Conservation (phyloP, 2,797 vertebrate genomes). For the Gallinago nigripennis region DNA sequence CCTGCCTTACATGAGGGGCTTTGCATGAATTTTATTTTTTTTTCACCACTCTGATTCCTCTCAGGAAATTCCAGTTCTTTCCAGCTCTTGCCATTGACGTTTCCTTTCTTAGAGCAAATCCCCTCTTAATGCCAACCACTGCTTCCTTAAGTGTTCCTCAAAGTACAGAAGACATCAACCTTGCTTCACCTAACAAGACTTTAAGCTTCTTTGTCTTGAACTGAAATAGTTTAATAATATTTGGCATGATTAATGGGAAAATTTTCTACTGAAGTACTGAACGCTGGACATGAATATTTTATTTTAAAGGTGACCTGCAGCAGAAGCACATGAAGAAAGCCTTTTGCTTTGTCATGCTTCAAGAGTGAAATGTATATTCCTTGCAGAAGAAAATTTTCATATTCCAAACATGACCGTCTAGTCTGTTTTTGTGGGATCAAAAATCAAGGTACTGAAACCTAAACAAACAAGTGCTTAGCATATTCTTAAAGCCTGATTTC, state of each 20-base stretch:
- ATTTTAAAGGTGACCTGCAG: conserved; percentile 54
- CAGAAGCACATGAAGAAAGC: neutral
- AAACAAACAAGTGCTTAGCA: neutral
- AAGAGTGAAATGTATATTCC: neutral
- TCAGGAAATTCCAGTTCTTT: conserved; percentile 16
- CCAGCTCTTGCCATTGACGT: neutral
- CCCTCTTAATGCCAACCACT: conserved; percentile 24
- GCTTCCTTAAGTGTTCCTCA: conserved; percentile 13
- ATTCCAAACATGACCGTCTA: neutral
- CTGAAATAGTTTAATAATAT: conserved; percentile 23
- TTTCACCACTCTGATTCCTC: neutral
- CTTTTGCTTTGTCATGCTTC: conserved; percentile 48
- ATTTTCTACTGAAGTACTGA: conserved; percentile 19
- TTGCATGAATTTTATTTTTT: neutral
- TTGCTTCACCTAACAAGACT: conserved; percentile 52
- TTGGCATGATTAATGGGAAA: conserved; percentile 25
- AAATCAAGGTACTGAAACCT: neutral
- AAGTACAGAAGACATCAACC: conserved; percentile 24
- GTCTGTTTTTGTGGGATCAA: neutral
- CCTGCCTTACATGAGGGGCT: neutral
- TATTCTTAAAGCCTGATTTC: neutral
- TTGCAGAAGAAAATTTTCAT: neutral
- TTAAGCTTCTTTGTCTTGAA: conserved; percentile 38
- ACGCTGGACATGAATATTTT: conserved; percentile 17
- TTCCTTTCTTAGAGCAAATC: conserved; percentile 50